Evolutionary conservation across 2,888 invertebrate species (phyloP), one percentile per base, ranked within the genome.

Genomic region (Thecophora atra): DNA sequence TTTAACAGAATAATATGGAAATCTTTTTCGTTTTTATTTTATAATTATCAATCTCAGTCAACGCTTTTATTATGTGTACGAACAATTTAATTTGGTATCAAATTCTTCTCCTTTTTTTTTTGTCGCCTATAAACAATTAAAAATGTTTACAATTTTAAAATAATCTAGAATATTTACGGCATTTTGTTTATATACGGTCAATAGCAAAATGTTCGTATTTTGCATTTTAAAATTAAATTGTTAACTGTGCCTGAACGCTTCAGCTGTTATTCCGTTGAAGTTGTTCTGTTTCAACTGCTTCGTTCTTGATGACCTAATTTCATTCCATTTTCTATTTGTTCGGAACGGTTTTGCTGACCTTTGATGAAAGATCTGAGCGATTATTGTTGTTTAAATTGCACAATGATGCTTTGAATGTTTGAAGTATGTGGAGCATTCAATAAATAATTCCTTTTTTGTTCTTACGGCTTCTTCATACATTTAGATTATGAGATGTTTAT

Each of bases 291-390:
- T 42, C 56, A 54, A 7, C 19, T 65, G 70, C 60, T 44, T 47
- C 56, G 60, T 28, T 65, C 58, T 44, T 71, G 71, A 71, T 71
- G 71, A 71, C 71, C 65, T 66, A 71, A 71, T 71, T 71, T 71
- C 58, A 21, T 58, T 66, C 30, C 4, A 26, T 68, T 66, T 26
- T 58, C 37, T 24, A n/a, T 15, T 19, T 42, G 58, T 58, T 69
- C 58, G 30, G 21, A 21, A 51, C 24, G 37, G 62, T 52, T 52
- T 30, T 28, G 42, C 56, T 71, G 66, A 71, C 70, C 70, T 70
- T 44, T 56, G 66, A 24, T 58, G 24, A 37, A 21, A 69, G 60
- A 60, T 69, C 26, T 26, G 37, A 67, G 54, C 28, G 66, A 67
- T 67, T 52, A 67, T 67, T 30, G 54, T 24, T 67, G 66, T 67